phyloP scores from a whole-genome alignment of 2,797 vertebrate species.

The Scomberomorus guttatus region DNA sequence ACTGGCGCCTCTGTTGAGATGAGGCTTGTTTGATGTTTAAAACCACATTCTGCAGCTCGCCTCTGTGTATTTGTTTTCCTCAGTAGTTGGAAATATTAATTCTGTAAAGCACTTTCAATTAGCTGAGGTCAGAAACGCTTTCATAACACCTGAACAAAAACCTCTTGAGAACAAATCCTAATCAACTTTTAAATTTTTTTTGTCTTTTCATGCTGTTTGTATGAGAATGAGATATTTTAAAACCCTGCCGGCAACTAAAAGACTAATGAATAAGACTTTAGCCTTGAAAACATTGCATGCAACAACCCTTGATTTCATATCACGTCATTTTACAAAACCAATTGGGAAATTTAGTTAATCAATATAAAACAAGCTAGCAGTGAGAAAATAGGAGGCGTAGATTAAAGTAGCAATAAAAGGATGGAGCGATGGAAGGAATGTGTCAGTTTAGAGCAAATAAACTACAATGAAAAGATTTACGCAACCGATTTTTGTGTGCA shows the following conservation, averaged over 20 bases:
- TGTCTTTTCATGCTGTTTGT: background rate
- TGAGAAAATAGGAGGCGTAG: background rate
- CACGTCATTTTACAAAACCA: background rate
- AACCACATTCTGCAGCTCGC: background rate
- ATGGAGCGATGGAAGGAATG: background rate
- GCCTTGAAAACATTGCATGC: background rate
- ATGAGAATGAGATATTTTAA: background rate
- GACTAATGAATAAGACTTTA: background rate
- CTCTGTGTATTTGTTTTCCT: background rate
- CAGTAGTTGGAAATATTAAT: background rate
- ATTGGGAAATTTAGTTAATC: background rate
- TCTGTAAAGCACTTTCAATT: background rate
- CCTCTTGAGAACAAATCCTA: background rate
- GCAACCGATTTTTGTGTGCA: background rate
- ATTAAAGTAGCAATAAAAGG: background rate
- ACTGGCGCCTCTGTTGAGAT: background rate
- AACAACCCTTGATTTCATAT: background rate
- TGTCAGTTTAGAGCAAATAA: background rate
- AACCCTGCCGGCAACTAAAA: background rate
- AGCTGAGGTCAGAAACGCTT: background rate
- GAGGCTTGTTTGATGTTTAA: background rate
- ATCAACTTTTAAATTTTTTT: too few species aligned
- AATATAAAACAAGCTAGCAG: background rate
- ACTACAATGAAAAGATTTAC: background rate
- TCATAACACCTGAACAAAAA: constrained; percentile 4